Conservation (phyloP, 2,888 invertebrate species). For the Aphodius sticticus region DNA sequence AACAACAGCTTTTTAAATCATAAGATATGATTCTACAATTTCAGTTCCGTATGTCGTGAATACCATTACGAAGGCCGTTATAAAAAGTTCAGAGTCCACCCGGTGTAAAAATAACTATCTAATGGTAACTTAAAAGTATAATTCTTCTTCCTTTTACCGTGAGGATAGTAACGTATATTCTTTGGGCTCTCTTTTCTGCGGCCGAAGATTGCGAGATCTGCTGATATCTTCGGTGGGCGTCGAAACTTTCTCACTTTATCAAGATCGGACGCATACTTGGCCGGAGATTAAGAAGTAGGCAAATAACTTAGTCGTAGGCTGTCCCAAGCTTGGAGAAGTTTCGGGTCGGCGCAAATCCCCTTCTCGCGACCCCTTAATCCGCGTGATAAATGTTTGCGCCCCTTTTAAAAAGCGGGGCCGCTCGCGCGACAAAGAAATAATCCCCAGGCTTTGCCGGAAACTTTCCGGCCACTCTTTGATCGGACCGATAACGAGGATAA, state of each 20-base stretch:
- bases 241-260: not conserved
- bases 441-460: not conserved
- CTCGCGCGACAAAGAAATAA: conserved; percentile 4
- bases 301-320: not conserved
- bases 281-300: not conserved
- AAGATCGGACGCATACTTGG: not conserved
- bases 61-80: too few relatives aligned
- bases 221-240: conserved; percentile 4
- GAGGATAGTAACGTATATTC: not conserved
- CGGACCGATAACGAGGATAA: not conserved
- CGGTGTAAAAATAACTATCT: too few relatives aligned
- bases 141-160: too few relatives aligned
- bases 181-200: not conserved
- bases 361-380: conserved; percentile 4
- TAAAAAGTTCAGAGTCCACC: too few relatives aligned
- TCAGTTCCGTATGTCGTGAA: too few relatives aligned
- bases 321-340: not conserved
- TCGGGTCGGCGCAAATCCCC: not conserved
- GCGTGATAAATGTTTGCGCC: conserved; percentile 4
- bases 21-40: too few relatives aligned
- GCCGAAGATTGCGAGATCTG: not conserved
- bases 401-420: not conserved
- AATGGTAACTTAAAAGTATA: too few relatives aligned
- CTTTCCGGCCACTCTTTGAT: not conserved
- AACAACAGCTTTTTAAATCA: too few relatives aligned